Evolutionary conservation across 2,113 vertebrate genomes (phyloP).

Genomic region (Sphyrna mokarran): DNA sequence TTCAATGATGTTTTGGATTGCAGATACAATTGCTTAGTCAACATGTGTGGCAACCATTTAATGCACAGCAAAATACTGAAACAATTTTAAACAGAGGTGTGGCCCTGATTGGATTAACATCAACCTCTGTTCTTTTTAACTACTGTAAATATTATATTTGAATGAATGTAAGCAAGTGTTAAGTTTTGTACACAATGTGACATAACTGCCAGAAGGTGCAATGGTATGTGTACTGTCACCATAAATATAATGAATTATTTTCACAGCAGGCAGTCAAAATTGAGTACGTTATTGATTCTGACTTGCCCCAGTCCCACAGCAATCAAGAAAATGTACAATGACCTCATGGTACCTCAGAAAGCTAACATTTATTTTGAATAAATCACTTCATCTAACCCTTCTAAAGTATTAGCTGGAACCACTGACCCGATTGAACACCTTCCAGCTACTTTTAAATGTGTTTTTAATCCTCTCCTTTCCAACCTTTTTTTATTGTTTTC

Average conservation of each 20-base stretch:
- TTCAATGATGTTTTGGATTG: not conserved
- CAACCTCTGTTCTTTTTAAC: not conserved
- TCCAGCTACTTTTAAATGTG: not conserved
- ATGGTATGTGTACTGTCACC: not conserved
- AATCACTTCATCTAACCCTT: not conserved
- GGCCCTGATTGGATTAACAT: not conserved
- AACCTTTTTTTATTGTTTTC: not conserved
- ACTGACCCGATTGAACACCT: not conserved
- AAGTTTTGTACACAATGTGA: not conserved
- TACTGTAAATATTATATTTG: not conserved
- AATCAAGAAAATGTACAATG: not conserved
- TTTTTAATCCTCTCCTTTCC: not conserved
- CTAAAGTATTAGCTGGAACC: not conserved
- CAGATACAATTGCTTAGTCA: not conserved
- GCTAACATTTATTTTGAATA: not conserved
- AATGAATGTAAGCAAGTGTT: not conserved
- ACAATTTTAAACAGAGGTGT: not conserved
- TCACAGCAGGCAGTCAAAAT: not conserved
- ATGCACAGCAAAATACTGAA: not conserved
- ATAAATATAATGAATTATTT: not conserved
- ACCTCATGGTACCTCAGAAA: not conserved
- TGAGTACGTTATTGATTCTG: not conserved
- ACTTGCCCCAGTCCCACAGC: not conserved
- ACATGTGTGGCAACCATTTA: not conserved
- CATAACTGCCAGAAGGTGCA: not conserved